These are phyloP conservation scores for Meteorus sp. DNA, from an alignment of 1,140 invertebrate species.

Conservation along the genomic window DNA sequence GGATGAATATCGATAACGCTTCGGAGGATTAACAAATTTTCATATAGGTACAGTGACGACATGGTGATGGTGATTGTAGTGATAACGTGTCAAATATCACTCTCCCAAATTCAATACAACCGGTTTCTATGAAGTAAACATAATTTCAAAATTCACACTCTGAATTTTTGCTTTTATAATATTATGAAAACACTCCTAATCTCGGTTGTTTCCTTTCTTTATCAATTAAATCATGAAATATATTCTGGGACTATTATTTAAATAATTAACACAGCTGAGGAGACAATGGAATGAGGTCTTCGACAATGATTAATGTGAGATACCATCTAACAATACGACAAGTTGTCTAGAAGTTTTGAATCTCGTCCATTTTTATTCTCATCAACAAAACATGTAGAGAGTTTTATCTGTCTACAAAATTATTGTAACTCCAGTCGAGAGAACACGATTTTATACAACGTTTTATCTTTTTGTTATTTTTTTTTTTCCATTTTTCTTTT, in stretches of 20 bases:
- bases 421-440: background rate
- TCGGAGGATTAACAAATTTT: conserved; percentile 3
- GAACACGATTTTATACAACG: conserved; percentile 3
- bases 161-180: background rate
- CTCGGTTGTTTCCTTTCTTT: conserved; percentile 5
- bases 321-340: conserved; percentile 26
- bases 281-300: conserved; percentile 31
- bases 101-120: no score
- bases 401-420: conserved; percentile 12
- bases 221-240: conserved; percentile 21
- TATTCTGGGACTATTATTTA: conserved; percentile 19
- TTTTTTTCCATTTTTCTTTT: background rate
- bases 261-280: conserved; percentile 29
- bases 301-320: conserved; percentile 23
- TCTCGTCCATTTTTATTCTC: background rate
- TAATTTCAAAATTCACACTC: background rate
- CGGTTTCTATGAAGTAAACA: no score
- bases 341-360: conserved; percentile 2
- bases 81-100: background rate
- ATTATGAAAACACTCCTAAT: conserved; percentile 9
- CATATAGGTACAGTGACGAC: conserved; percentile 6
- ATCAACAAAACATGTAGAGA: background rate
- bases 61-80: no score
- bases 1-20: background rate
- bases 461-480: background rate